A percentile compares a stretch with the other conserved stretches of the same genome.
Conservation (phyloP, 2,113 vertebrate species). For the Scophthalmus maximus region DNA sequence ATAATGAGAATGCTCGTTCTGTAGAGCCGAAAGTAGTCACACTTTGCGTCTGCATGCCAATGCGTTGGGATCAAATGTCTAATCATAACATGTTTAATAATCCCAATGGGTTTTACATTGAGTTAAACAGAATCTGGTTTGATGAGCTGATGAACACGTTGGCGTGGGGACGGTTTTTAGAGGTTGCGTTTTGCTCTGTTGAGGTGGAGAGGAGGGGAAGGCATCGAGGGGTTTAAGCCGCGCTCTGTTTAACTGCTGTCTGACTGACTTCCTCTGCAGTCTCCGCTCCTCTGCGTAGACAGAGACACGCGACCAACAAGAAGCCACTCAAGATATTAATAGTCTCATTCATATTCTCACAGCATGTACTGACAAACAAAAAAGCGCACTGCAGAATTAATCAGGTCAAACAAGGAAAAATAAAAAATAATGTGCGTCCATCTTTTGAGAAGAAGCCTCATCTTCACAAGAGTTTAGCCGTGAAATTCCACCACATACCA, state of each 20-base stretch:
- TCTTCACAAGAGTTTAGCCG: slow-evolving; percentile 17
- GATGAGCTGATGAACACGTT: slow-evolving; percentile 48
- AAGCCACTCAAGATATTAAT: slow-evolving; percentile 15
- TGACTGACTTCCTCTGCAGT: slow-evolving; percentile 73
- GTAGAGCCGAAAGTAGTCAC: slow-evolving; percentile 36
- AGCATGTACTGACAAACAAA: neutral
- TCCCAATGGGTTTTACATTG: slow-evolving; percentile 7
- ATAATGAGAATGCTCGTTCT: slow-evolving; percentile 39
- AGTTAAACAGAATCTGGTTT: slow-evolving; percentile 20
- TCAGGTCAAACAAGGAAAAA: neutral
- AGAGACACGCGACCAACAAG: slow-evolving; percentile 4
- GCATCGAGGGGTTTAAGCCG: slow-evolving; percentile 14
- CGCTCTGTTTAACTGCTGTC: slow-evolving; percentile 66
- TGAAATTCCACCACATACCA: slow-evolving; percentile 44
- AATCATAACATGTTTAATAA: slow-evolving; percentile 44
- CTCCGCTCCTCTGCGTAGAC: neutral
- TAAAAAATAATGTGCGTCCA: neutral
- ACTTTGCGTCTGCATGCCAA: slow-evolving; percentile 36
- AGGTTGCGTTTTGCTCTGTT: slow-evolving; percentile 25
- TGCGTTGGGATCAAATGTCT: slow-evolving; percentile 25
- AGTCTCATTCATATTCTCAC: slow-evolving; percentile 2
- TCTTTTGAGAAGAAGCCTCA: neutral
- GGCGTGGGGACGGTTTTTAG: slow-evolving; percentile 16
- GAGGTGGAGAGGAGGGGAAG: slow-evolving; percentile 19
- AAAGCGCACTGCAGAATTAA: neutral